A percentile compares a stretch with the other conserved stretches of the same genome.
Conservation (phyloP, 2,888 invertebrate genomes). For the Mythimna albipuncta region DNA sequence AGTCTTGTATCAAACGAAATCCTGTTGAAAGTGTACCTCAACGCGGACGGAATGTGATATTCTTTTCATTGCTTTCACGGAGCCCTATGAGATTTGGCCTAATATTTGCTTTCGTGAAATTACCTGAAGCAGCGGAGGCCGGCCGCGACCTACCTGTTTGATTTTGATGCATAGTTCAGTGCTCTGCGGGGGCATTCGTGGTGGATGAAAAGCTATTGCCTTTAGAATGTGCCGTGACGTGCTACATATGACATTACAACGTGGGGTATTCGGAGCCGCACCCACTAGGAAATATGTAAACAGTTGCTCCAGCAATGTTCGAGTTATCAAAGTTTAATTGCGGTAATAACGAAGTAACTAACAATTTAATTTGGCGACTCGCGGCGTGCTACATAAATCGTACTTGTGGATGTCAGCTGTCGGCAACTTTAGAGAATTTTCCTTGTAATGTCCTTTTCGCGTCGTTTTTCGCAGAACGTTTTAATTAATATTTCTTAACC, state of each 20-base stretch:
- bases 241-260: constrained; percentile 60
- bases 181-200: constrained; percentile 71
- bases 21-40: constrained; percentile 74
- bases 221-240: constrained; percentile 61
- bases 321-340: constrained; percentile 86
- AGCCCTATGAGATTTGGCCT: constrained; percentile 83
- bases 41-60: constrained; percentile 76
- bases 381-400: constrained; percentile 85
- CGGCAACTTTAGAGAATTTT: constrained; percentile 86
- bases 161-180: constrained; percentile 89
- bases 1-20: constrained; percentile 77
- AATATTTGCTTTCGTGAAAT: constrained; percentile 88
- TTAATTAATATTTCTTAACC: constrained; percentile 88
- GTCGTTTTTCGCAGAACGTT: constrained; percentile 86
- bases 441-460: constrained; percentile 87
- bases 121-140: constrained; percentile 81
- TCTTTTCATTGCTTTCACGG: constrained; percentile 82
- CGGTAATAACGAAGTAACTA: constrained; percentile 87
- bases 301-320: constrained; percentile 72
- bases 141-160: constrained; percentile 85
- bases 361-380: constrained; percentile 87
- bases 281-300: constrained; percentile 56
- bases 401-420: constrained; percentile 89
- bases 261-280: constrained; percentile 38
- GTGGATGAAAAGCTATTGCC: constrained; percentile 74